Evolutionary conservation across 2,113 vertebrate species (phyloP).

Genomic region (Pagrus major): DNA sequence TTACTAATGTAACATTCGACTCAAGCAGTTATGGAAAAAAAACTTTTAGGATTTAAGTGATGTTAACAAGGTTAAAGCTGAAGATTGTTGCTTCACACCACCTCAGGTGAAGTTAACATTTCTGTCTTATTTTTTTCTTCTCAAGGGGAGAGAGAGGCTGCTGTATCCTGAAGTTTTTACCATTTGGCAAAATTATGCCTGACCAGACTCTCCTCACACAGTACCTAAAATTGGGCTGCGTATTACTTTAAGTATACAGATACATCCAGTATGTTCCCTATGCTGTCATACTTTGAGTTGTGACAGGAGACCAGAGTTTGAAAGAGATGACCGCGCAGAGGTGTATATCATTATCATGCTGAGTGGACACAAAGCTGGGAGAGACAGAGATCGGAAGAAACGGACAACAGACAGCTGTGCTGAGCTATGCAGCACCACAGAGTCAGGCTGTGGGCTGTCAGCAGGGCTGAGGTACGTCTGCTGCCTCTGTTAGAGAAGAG

Average conservation of each 20-base stretch:
- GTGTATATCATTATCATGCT: conserved; percentile 75
- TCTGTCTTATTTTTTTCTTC: not conserved
- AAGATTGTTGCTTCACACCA: conserved; percentile 10
- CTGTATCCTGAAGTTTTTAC: not conserved
- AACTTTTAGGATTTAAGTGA: conserved; percentile 18
- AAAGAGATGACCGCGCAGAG: conserved; percentile 73
- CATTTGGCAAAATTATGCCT: not conserved
- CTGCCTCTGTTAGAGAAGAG: conserved; percentile 32
- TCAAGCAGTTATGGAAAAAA: conserved; percentile 7
- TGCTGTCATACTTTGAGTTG: conserved; percentile 48
- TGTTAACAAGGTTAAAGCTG: conserved; percentile 20
- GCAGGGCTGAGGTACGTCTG: conserved; percentile 57
- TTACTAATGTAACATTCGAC: conserved; percentile 35
- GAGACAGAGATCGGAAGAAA: conserved; percentile 69
- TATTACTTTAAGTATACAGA: not conserved
- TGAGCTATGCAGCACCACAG: conserved; percentile 75
- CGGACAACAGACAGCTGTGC: conserved; percentile 81
- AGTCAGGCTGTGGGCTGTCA: conserved; percentile 73
- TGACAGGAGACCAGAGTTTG: conserved; percentile 33
- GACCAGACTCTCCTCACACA: not conserved
- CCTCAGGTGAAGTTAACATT: not conserved
- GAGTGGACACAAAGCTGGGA: conserved; percentile 67
- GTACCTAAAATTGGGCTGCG: not conserved
- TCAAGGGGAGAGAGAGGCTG: not conserved
- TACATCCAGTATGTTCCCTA: conserved; percentile 7